Conservation (phyloP, 2,888 invertebrate genomes). For the Troilus luridus region DNA sequence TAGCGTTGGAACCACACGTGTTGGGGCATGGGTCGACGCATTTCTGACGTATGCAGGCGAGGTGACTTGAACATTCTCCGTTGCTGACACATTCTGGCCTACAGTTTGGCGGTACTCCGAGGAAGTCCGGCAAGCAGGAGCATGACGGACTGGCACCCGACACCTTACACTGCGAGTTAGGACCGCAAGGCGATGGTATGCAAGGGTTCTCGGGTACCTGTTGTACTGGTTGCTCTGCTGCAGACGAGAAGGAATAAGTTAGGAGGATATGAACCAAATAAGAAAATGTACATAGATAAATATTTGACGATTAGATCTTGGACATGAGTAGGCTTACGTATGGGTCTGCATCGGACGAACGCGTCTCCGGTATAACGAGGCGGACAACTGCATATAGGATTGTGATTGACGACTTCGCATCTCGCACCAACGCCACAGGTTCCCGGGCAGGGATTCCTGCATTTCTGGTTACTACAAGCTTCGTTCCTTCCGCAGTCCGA, state of each 20-base stretch:
- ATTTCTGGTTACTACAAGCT: constrained; percentile 83
- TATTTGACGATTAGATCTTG: too few species aligned
- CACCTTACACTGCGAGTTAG: constrained; percentile 76
- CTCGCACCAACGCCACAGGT: constrained; percentile 81
- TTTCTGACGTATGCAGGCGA: constrained; percentile 80
- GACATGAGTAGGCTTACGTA: constrained; percentile 68
- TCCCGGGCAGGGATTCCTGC: constrained; percentile 83
- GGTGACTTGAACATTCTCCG: constrained; percentile 78
- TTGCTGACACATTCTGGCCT: constrained; percentile 82
- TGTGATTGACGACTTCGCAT: constrained; percentile 82
- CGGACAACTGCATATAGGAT: constrained; percentile 81
- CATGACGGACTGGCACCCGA: constrained; percentile 79
- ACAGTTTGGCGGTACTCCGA: constrained; percentile 80
- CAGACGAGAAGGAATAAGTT: constrained; percentile 20
- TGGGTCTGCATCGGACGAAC: constrained; percentile 75
- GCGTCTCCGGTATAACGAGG: constrained; percentile 81
- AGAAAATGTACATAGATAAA: background rate
- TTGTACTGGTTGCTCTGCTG: constrained; percentile 56
- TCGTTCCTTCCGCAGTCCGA: constrained; percentile 80
- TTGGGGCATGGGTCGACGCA: constrained; percentile 80
- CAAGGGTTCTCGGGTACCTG: constrained; percentile 71
- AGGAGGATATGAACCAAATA: constrained; percentile 8
- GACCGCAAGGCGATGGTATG: constrained; percentile 78
- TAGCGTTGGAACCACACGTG: constrained; percentile 79
- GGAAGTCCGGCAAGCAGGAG: constrained; percentile 78